phyloP scores from a whole-genome alignment of 2,888 invertebrate genomes.

The Scrobipalpa atriplicella region DNA sequence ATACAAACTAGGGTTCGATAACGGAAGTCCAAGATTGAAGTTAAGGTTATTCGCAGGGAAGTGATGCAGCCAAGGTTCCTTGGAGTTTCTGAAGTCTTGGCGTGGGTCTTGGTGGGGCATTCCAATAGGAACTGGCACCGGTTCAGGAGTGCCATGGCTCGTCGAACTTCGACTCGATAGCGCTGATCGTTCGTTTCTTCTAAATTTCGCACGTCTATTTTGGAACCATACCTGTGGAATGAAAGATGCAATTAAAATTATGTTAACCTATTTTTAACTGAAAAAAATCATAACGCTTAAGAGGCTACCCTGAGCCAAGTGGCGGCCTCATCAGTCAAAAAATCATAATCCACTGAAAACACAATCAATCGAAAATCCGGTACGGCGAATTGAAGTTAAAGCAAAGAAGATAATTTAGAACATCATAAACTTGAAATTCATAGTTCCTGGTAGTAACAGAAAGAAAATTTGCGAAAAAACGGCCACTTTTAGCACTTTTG shows the following conservation, averaged over 20 bases:
- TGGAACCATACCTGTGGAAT: conserved; percentile 94
- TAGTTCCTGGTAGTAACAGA: too few relatives aligned
- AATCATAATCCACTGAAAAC: too few relatives aligned
- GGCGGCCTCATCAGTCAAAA: too few relatives aligned
- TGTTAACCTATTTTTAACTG: too few relatives aligned
- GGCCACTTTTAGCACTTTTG: too few relatives aligned
- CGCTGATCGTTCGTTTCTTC: conserved; percentile 92
- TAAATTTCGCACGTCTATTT: conserved; percentile 96
- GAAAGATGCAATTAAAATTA: background rate
- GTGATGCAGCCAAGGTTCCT: conserved; percentile 75
- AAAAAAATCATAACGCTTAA: too few relatives aligned
- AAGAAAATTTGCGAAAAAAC: too few relatives aligned
- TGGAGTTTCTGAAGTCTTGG: conserved; percentile 64
- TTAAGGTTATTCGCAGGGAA: conserved; percentile 73
- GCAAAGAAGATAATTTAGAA: too few relatives aligned
- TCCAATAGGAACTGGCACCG: conserved; percentile 75
- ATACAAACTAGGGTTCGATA: conserved; percentile 70
- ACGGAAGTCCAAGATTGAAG: conserved; percentile 71
- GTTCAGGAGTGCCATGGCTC: conserved; percentile 75
- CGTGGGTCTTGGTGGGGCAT: conserved; percentile 70
- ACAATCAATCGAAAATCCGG: too few relatives aligned
- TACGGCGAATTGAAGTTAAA: too few relatives aligned
- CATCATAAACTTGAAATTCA: too few relatives aligned
- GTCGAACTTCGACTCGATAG: conserved; percentile 80
- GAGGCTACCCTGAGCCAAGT: too few relatives aligned